Conservation (phyloP, 2,797 vertebrate genomes). For the Semaprochilodus insignis region DNA sequence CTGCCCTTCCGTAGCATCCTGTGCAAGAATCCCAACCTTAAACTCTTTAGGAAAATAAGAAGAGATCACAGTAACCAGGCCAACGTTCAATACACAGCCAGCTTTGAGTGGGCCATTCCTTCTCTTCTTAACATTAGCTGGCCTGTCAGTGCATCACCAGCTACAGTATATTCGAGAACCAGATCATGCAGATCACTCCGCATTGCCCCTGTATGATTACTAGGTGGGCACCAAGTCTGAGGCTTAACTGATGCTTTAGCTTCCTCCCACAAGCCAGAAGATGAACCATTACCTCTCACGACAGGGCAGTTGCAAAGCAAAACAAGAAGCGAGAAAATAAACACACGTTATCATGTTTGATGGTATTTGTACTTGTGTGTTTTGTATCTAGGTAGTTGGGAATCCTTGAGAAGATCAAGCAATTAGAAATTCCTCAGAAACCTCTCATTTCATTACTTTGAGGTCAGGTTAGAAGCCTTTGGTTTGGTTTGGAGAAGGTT, state of each 20-base stretch:
- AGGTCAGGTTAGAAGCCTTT: conserved; percentile 40
- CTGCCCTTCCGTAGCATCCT: neutral
- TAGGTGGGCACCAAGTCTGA: conserved; percentile 68
- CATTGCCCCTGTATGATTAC: conserved; percentile 78
- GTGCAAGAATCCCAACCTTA: neutral
- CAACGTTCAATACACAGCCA: neutral
- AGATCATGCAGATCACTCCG: conserved; percentile 70
- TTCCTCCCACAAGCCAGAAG: conserved; percentile 71
- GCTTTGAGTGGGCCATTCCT: conserved; percentile 11
- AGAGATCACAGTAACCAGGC: neutral
- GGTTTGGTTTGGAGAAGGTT: conserved; percentile 54
- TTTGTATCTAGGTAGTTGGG: conserved; percentile 41
- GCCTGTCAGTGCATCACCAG: conserved; percentile 47
- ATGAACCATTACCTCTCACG: conserved; percentile 61
- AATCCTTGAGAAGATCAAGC: conserved; percentile 26
- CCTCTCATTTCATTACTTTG: conserved; percentile 32
- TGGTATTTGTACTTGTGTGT: conserved; percentile 19
- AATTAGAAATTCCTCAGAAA: conserved; percentile 46
- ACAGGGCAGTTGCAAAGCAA: conserved; percentile 32
- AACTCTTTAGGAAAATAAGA: neutral
- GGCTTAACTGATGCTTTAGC: conserved; percentile 72
- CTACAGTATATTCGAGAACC: conserved; percentile 72
- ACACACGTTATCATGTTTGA: conserved; percentile 31
- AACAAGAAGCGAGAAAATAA: conserved; percentile 4
- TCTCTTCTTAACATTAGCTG: conserved; percentile 12